Base-by-base conservation (phyloP, 2,113 vertebrate species). In the Ancistrus triradiatus region DNA sequence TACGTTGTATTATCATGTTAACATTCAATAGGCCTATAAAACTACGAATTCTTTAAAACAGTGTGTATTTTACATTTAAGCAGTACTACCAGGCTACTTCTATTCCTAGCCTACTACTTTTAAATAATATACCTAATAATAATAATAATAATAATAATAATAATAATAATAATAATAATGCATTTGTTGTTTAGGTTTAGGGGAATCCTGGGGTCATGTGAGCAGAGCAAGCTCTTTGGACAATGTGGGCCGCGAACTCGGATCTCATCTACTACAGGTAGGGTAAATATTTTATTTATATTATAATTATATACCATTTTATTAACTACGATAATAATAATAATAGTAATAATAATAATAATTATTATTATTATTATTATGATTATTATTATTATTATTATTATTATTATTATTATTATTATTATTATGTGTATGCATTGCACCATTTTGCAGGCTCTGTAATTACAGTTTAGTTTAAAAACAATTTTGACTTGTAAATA, bases 241-340 rank as follows among this genome's bases (percentile, higher is more conserved):
- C 64, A 98, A 94, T 52, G 92, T 98, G 51, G 91, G 88, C 63
- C 87, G 94, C 5, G 95, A 98, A 24, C 76, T 98, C 50, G 95
- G 96, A 74, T 95, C 96, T 5, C 95, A 98, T 59, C 89, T 98
- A 63, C 82, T 98, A 53, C 96, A 98, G 95, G 96, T 96, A 89
- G 58, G 43, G 40, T 2, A 44, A 3, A 6, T 17, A 18, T 33
- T 22, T 9, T 40, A 48, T 2, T 44, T 18, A 2, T 53, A 38
- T 5, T 53, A n/a, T 7, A 47, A 7, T 6, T 15, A 35, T 48
- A 10, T n/a, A n/a, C n/a, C n/a, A n/a, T n/a, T n/a, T n/a, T n/a
- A n/a, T n/a, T n/a, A n/a, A n/a, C n/a, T n/a, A n/a, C n/a, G n/a
- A 33, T 48, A 15, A 46, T 49, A 13, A 57, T 48, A 18, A 58